phyloP scores from a whole-genome alignment of 2,797 vertebrate genomes.

The Cheirogaleus major region DNA sequence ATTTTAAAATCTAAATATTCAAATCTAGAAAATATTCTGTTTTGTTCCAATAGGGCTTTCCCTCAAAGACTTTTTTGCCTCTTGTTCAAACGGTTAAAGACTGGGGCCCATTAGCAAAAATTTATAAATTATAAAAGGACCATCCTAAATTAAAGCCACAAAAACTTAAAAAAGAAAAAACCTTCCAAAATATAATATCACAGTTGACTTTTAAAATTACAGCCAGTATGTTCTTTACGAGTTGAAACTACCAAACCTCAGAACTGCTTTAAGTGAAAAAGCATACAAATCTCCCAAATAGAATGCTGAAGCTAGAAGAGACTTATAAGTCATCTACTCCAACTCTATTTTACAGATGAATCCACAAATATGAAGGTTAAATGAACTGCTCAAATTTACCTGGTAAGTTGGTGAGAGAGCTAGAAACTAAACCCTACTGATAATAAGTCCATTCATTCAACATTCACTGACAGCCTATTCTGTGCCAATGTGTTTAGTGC shows the following conservation, averaged over 20 bases:
- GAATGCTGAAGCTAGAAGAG: background rate
- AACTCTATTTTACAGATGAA: slow-evolving; percentile 8
- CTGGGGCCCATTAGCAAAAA: background rate
- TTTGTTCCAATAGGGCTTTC: background rate
- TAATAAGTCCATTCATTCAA: background rate
- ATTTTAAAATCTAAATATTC: slow-evolving; percentile 49
- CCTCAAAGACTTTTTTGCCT: background rate
- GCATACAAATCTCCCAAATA: background rate
- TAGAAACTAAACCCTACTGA: background rate
- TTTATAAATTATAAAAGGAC: slow-evolving; percentile 19
- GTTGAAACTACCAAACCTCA: background rate
- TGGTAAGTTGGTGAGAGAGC: background rate
- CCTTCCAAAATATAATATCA: background rate
- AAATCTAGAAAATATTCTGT: slow-evolving; percentile 38
- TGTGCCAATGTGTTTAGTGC: background rate
- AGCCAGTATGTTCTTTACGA: background rate
- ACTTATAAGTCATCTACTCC: background rate
- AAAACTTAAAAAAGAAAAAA: background rate
- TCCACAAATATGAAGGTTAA: background rate
- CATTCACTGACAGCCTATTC: background rate
- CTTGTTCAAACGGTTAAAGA: slow-evolving; percentile 46
- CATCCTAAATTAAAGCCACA: slow-evolving; percentile 5
- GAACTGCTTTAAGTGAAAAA: slow-evolving; percentile 27
- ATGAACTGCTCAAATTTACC: slow-evolving; percentile 32
- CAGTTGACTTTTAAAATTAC: slow-evolving; percentile 36